Conservation (phyloP, 2,797 vertebrate species). For the Catharus ustulatus region DNA sequence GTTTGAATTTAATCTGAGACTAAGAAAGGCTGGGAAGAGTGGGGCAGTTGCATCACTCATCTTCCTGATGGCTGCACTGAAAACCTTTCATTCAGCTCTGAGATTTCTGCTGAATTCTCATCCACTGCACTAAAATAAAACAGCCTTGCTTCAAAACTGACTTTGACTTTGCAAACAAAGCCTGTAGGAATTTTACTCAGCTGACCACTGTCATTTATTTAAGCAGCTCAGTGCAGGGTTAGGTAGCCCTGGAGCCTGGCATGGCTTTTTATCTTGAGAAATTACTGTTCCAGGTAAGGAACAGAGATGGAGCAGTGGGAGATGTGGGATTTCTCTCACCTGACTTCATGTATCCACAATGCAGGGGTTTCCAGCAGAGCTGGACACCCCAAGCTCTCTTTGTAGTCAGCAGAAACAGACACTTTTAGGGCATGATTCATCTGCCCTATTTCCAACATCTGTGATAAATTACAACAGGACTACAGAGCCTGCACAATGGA, state of each 20-base stretch:
- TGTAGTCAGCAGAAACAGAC: constrained; percentile 50
- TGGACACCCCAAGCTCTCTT: not conserved
- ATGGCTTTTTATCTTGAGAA: constrained; percentile 22
- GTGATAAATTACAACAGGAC: constrained; percentile 10
- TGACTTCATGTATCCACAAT: constrained; percentile 14
- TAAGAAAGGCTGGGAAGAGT: not conserved
- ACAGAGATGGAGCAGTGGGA: not conserved
- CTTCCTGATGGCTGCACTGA: constrained; percentile 42
- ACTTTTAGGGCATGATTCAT: constrained; percentile 58
- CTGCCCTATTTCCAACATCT: constrained; percentile 56
- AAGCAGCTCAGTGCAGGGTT: constrained; percentile 5
- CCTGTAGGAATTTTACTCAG: not conserved
- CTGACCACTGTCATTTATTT: not conserved
- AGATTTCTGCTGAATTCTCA: constrained; percentile 24
- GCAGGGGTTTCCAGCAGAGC: constrained; percentile 18
- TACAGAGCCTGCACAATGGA: not conserved
- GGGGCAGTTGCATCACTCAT: not conserved
- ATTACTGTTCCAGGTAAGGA: constrained; percentile 26
- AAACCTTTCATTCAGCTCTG: not conserved
- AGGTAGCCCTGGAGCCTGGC: not conserved
- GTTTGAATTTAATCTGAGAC: constrained; percentile 19
- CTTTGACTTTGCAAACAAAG: constrained; percentile 24
- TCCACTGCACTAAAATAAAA: not conserved
- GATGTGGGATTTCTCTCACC: constrained; percentile 51
- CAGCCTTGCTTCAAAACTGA: constrained; percentile 7